Evolutionary conservation across 2,113 vertebrate genomes (phyloP).

Genomic region (Acanthisitta chloris): DNA sequence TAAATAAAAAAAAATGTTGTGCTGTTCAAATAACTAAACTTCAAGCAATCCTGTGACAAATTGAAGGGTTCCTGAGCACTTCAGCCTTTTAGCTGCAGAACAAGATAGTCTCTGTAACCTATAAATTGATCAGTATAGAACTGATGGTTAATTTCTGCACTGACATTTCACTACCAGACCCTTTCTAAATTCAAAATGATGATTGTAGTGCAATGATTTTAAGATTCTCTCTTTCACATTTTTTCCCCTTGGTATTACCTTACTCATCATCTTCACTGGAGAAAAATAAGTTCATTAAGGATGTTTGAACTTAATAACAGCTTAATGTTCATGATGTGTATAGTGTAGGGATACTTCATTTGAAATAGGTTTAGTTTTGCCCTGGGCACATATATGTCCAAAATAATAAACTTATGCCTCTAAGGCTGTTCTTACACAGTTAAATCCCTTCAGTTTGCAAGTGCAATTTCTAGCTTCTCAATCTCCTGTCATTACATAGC

Average conservation of each 20-base stretch:
- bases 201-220: not conserved
- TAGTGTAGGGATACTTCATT: not conserved
- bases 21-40: not conserved
- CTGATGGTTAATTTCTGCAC: not conserved
- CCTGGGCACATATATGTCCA: not conserved
- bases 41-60: not conserved
- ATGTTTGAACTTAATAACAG: not conserved
- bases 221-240: not conserved
- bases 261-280: not conserved
- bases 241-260: not conserved
- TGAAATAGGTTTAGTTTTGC: not conserved
- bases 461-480: not conserved
- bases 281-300: not conserved
- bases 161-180: not conserved
- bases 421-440: not conserved
- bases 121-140: not conserved
- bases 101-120: not conserved
- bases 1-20: not conserved
- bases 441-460: not conserved
- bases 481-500: not conserved
- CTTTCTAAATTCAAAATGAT: not conserved
- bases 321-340: not conserved
- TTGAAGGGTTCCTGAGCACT: not conserved
- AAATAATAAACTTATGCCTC: conserved; percentile 22
- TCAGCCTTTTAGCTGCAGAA: not conserved